Evolutionary conservation across 2,113 vertebrate species (phyloP), one percentile per base, ranked within the genome.

Genomic region (Percopsis transmontana): DNA sequence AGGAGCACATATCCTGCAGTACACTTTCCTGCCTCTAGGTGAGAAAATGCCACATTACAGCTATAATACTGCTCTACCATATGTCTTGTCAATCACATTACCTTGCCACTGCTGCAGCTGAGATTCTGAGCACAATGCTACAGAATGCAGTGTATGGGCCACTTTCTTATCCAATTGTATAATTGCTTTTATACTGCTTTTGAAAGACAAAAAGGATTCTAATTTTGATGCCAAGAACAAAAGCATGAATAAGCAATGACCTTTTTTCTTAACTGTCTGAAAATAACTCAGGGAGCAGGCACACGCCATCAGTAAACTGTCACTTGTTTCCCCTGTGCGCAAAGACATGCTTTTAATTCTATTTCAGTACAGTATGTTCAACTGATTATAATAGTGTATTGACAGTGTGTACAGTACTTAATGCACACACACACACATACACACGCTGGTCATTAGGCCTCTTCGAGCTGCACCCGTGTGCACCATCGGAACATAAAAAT

Each of bases 281-380:
- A 84, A 81, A 77, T 57, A 83, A 54, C 55, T 76, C 45, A 15
- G 38, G 68, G 55, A 23, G 70, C n/a, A 55, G 57, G 52, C 7
- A 24, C 33, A 27, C 3, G 39, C 63, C 48, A 64, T 72, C 62
- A 60, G 33, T 20, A 18, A 58, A 41, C 16, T 76, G 69, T 70
- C 57, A 64, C 19, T 58, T 0, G 4, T 7, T 10, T 76, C 48
- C 67, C 23, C 52, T 75, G 50, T 53, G 23, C 16, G 38, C 59
- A 66, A 33, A 2, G 27, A 72, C 48, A n/a, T 60, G 71, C 20
- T 55, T 58, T 11, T 19, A 58, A 53, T 81, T 38, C 70, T 84
- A 79, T 84, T 82, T 67, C 63, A 69, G 70, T 40, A 51, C 63
- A 69, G 70, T 40, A 51, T 61, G 40, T 53, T 79, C 79, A 65